Evolutionary conservation across 2,113 vertebrate genomes (phyloP).

Genomic region (Ellobius talpinus): DNA sequence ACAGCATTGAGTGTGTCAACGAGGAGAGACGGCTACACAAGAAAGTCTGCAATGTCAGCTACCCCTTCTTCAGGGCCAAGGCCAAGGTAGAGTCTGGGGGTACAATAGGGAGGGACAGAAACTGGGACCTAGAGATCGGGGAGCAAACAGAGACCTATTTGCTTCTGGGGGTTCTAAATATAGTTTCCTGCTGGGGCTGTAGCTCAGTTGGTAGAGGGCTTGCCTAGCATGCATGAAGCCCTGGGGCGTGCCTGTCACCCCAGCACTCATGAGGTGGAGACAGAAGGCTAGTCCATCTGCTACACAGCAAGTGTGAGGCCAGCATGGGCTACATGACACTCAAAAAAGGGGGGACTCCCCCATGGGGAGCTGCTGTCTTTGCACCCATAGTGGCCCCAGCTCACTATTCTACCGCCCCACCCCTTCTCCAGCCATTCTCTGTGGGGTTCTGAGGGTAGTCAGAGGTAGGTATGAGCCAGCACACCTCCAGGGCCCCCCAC

Average conservation of each 20-base stretch:
- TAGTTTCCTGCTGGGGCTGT: background rate
- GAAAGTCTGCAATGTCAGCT: conserved; percentile 94
- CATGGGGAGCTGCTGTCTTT: background rate
- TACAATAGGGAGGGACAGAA: background rate
- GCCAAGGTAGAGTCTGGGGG: conserved; percentile 89
- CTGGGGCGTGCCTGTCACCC: background rate
- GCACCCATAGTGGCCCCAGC: background rate
- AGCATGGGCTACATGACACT: background rate
- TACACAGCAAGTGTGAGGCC: background rate
- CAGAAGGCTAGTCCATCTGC: background rate
- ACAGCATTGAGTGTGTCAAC: conserved; percentile 91
- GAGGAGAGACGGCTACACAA: conserved; percentile 87
- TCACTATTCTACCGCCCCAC: background rate
- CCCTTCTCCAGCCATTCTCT: background rate
- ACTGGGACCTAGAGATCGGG: background rate
- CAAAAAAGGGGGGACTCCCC: background rate
- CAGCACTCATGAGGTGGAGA: background rate
- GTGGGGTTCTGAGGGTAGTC: background rate
- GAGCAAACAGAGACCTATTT: background rate
- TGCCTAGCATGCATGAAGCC: background rate
- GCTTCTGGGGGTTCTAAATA: background rate
- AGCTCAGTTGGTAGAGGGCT: background rate
- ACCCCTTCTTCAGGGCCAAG: conserved; percentile 96
- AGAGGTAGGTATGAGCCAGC: rapidly evolving
- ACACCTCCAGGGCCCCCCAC: rapidly evolving